phyloP scores from a whole-genome alignment of 1,140 invertebrate genomes.

The Drosophila melanica region DNA sequence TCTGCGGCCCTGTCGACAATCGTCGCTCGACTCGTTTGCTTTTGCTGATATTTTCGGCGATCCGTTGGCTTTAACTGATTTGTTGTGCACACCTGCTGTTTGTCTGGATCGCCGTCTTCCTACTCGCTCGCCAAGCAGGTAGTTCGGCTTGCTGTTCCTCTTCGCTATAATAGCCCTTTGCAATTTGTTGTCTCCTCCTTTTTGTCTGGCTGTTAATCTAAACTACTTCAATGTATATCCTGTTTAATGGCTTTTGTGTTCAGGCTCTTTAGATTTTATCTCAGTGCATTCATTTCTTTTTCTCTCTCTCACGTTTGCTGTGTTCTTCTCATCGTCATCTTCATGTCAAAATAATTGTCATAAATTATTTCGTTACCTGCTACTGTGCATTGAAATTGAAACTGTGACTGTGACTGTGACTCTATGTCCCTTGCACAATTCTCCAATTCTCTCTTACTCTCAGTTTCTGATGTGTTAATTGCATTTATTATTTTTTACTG shows the following conservation, averaged over 20 bases:
- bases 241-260: constrained; percentile 44
- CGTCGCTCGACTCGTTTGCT: constrained; percentile 35
- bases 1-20: constrained; percentile 35
- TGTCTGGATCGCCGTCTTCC: constrained; percentile 32
- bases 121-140: constrained; percentile 18
- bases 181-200: constrained; percentile 28
- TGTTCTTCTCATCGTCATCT: constrained; percentile 45
- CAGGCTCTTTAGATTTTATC: constrained; percentile 50
- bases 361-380: constrained; percentile 67
- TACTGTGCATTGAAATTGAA: constrained; percentile 45
- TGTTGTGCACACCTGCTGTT: constrained; percentile 71
- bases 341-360: constrained; percentile 74
- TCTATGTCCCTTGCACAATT: not conserved
- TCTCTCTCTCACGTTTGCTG: not conserved
- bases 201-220: constrained; percentile 61
- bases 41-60: constrained; percentile 29
- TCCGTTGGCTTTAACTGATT: constrained; percentile 64
- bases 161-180: constrained; percentile 51
- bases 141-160: constrained; percentile 46
- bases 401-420: constrained; percentile 7
- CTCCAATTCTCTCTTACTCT: constrained; percentile 3
- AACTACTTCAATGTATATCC: constrained; percentile 62
- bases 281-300: not conserved
- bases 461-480: constrained; percentile 55
- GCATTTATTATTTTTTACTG: constrained; percentile 5